These are phyloP conservation scores for Sminthopsis crassicaudata DNA, from an alignment of 2,113 vertebrate genomes.

Conservation along the genomic window DNA sequence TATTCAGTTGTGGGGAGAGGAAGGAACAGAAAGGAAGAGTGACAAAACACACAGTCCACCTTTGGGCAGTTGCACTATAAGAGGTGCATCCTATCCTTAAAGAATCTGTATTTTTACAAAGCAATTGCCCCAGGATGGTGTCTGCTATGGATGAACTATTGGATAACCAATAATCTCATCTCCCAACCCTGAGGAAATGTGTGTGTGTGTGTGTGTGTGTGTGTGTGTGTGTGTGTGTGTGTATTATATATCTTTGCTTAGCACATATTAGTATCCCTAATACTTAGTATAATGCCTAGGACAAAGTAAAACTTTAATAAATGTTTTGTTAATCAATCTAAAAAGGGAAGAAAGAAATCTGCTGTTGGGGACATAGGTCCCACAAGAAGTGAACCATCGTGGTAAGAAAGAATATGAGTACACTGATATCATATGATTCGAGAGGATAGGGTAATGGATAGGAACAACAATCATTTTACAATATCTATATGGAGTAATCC, in stretches of 20 bases:
- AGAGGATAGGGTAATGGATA: not conserved
- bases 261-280: not conserved
- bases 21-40: not conserved
- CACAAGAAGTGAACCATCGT: not conserved
- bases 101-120: not conserved
- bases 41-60: not conserved
- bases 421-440: conserved; percentile 1
- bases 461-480: conserved; percentile 33
- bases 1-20: not conserved
- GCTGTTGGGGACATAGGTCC: not conserved
- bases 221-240: not conserved
- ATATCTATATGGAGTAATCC: conserved; percentile 25
- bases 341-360: not conserved
- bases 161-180: not conserved
- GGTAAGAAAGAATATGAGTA: not conserved
- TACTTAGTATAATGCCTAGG: not conserved
- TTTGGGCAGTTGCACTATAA: not conserved
- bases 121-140: not conserved
- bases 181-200: not conserved
- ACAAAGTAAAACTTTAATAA: not conserved
- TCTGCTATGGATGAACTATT: not conserved
- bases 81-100: not conserved
- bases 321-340: not conserved
- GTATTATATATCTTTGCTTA: not conserved
- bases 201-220: not conserved